Conservation (phyloP, 2,888 invertebrate species). For the Fragum whitleyi region DNA sequence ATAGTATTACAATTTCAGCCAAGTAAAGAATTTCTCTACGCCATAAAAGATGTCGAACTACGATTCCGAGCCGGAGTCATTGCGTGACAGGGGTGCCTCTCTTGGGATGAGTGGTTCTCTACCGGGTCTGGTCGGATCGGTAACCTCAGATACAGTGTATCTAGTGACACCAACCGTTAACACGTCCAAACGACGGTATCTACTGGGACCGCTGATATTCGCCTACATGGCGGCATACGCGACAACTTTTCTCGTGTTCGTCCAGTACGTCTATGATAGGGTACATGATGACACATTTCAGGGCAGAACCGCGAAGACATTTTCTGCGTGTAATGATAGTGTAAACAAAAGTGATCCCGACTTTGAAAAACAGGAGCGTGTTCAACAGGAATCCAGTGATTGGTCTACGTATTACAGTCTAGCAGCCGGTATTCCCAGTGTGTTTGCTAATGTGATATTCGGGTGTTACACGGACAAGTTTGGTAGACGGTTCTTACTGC, state of each 20-base stretch:
- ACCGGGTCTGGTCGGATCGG: not conserved
- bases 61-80: conserved; percentile 29
- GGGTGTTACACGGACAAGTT: conserved; percentile 64
- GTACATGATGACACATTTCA: conserved; percentile 53
- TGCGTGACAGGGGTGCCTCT: conserved; percentile 22
- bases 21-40: too few species aligned
- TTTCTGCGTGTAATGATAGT: conserved; percentile 26
- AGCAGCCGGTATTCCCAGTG: conserved; percentile 53
- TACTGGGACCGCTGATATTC: conserved; percentile 59
- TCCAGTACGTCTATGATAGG: conserved; percentile 46
- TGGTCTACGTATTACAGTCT: conserved; percentile 52
- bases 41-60: conserved; percentile 13
- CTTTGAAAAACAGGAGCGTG: conserved; percentile 42
- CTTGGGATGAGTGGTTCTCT: not conserved
- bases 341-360: conserved; percentile 51
- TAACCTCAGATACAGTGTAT: conserved; percentile 10
- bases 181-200: conserved; percentile 34
- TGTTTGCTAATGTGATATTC: conserved; percentile 58
- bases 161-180: not conserved
- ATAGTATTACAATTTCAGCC: too few species aligned
- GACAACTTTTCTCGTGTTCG: conserved; percentile 29
- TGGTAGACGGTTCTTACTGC: conserved; percentile 64
- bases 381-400: conserved; percentile 52
- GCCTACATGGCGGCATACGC: conserved; percentile 46
- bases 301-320: conserved; percentile 27